Conservation (phyloP, 37 sponge, comb jelly and placozoan species). For the Eunapius fragilis region DNA sequence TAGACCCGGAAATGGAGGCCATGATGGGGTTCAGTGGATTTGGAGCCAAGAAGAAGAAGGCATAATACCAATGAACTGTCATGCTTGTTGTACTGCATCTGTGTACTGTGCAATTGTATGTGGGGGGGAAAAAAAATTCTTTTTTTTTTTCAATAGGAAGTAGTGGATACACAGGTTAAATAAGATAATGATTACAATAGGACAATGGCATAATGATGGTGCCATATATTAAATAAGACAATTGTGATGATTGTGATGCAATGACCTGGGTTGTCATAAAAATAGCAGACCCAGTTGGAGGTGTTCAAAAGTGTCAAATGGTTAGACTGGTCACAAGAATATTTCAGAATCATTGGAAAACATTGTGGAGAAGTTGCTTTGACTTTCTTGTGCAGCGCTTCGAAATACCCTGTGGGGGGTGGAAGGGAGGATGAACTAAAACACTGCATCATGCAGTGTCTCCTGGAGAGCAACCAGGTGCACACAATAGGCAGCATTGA, state of each 20-base stretch:
- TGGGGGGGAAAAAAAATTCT: too few relatives aligned
- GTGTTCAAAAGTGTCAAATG: background rate
- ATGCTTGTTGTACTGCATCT: too few relatives aligned
- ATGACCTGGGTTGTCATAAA: too few relatives aligned
- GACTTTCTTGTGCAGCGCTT: slow-evolving; percentile 7
- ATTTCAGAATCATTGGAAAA: slow-evolving; percentile 26
- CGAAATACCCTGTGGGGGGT: slow-evolving; percentile 17
- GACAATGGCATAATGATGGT: too few relatives aligned
- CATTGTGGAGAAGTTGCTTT: slow-evolving; percentile 25
- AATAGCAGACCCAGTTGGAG: too few relatives aligned
- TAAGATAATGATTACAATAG: background rate
- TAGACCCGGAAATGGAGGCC: slow-evolving; percentile 91
- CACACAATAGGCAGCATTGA: too few relatives aligned
- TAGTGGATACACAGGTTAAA: background rate
- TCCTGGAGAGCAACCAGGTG: too few relatives aligned
- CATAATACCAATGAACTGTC: background rate
- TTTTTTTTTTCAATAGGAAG: too few relatives aligned
- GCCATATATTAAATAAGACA: too few relatives aligned
- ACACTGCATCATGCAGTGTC: too few relatives aligned
- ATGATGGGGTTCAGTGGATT: slow-evolving; percentile 98
- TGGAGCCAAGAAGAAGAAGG: slow-evolving; percentile 75
- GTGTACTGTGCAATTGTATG: too few relatives aligned
- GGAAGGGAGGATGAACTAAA: background rate
- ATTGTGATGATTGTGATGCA: too few relatives aligned
- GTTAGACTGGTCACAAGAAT: slow-evolving; percentile 17